Evolutionary conservation across 2,888 invertebrate species (phyloP).

Genomic region (Hydriomena furcata): DNA sequence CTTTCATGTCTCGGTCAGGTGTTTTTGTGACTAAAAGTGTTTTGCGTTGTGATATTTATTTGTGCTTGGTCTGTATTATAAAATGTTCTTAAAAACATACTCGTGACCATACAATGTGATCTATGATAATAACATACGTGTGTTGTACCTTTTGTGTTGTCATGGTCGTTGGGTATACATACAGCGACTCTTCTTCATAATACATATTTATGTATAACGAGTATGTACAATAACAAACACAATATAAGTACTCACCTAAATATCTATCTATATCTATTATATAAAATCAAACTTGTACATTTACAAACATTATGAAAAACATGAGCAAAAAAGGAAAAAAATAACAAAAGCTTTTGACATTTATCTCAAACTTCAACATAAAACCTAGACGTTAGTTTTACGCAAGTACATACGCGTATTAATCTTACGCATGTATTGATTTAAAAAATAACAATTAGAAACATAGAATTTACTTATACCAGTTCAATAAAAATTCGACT

Average conservation of each 20-base stretch:
- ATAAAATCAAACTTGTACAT: too few species aligned
- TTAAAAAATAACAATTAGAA: too few species aligned
- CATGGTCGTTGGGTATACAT: constrained; percentile 26
- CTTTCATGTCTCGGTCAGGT: constrained; percentile 80
- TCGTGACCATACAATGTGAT: background rate
- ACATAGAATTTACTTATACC: too few species aligned
- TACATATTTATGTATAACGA: constrained; percentile 24
- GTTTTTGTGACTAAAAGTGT: constrained; percentile 66
- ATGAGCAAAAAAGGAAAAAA: too few species aligned
- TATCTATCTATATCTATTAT: background rate
- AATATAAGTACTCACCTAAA: background rate
- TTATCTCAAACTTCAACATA: too few species aligned
- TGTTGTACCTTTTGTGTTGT: constrained; percentile 30
- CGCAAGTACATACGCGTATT: too few species aligned
- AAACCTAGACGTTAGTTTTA: too few species aligned
- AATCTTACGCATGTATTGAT: too few species aligned
- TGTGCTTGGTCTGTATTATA: constrained; percentile 21
- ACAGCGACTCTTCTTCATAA: constrained; percentile 27
- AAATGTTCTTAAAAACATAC: background rate
- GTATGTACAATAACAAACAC: constrained; percentile 8
- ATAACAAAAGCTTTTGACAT: too few species aligned
- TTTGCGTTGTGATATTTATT: constrained; percentile 45
- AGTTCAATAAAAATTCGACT: too few species aligned
- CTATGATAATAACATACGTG: constrained; percentile 2
- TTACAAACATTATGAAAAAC: too few species aligned